phyloP scores from a whole-genome alignment of 2,888 invertebrate genomes.

The Lasius platythorax region DNA sequence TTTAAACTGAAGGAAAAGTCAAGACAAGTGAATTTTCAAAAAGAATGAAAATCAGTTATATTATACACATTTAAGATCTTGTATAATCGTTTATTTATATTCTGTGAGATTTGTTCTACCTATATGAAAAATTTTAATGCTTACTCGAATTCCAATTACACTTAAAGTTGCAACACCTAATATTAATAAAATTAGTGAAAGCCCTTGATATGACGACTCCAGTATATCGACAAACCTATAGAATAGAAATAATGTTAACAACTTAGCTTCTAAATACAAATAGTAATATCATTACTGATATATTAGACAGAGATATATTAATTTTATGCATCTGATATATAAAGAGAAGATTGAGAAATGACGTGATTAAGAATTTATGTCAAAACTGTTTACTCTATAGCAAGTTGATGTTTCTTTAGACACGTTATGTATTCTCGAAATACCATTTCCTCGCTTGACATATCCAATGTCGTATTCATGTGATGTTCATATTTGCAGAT shows the following conservation, averaged over 20 bases:
- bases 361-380: neutral
- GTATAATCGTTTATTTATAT: too few species aligned
- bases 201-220: neutral
- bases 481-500: neutral
- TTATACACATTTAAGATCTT: too few species aligned
- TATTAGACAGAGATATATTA: too few species aligned
- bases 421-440: slow-evolving; percentile 1
- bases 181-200: neutral
- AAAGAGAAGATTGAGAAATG: neutral
- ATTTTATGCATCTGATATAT: neutral
- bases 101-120: too few species aligned
- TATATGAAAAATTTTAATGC: neutral
- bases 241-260: neutral
- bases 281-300: too few species aligned
- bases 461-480: neutral
- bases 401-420: slow-evolving; percentile 23
- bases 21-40: neutral
- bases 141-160: slow-evolving; percentile 11
- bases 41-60: neutral
- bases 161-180: neutral
- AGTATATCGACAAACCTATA: neutral
- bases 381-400: slow-evolving; percentile 8
- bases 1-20: neutral
- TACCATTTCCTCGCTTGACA: neutral
- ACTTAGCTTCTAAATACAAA: too few species aligned